phyloP scores from a whole-genome alignment of 2,113 vertebrate species.

The Cygnus buccinator region DNA sequence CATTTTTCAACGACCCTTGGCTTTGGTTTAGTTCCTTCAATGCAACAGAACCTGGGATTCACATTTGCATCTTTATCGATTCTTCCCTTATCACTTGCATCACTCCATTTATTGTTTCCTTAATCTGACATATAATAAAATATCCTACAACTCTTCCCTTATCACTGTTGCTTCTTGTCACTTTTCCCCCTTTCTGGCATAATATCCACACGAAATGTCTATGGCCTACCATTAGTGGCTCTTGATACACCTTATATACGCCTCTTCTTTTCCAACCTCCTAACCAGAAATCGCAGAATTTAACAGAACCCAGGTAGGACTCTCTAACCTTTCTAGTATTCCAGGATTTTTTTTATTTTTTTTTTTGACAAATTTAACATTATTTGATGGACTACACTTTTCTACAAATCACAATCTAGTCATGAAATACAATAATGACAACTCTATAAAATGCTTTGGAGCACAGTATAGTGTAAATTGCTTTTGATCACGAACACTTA shows the following conservation, averaged over 20 bases:
- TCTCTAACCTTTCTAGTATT: background rate
- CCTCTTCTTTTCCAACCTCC: background rate
- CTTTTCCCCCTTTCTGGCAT: background rate
- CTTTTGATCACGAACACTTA: constrained; percentile 7
- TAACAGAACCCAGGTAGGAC: background rate
- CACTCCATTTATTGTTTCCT: background rate
- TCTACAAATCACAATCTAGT: background rate
- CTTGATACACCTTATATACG: background rate
- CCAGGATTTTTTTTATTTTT: background rate
- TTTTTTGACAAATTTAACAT: background rate
- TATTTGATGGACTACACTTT: background rate
- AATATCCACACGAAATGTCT: background rate
- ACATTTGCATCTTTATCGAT: background rate
- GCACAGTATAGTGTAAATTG: background rate
- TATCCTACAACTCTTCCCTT: background rate
- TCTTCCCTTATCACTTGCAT: background rate
- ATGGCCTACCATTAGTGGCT: background rate
- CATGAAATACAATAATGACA: background rate
- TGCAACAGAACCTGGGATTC: background rate
- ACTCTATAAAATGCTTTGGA: background rate
- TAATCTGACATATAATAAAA: background rate
- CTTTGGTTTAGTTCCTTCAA: background rate
- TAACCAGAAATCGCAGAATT: background rate
- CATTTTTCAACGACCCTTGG: background rate
- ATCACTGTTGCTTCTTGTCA: background rate